Evolutionary conservation across 1,140 invertebrate species (phyloP).

Genomic region (Drosophila rufa): DNA sequence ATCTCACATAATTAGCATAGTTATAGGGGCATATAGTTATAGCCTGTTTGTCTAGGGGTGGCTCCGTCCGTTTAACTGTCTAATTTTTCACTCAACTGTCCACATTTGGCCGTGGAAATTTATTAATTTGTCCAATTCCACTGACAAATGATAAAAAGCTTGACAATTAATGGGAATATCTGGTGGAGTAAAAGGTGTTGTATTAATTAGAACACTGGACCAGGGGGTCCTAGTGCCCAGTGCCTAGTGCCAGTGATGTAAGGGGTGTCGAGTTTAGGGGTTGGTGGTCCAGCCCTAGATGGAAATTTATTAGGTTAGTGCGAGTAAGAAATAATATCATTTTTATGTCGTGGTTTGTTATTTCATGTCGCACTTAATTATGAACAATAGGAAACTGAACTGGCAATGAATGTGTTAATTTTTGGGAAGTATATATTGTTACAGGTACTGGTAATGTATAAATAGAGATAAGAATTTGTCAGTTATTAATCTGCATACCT

Average conservation of each 20-base stretch:
- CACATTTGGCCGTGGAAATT: constrained; percentile 74
- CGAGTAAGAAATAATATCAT: constrained; percentile 11
- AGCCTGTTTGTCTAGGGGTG: constrained; percentile 33
- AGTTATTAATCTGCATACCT: constrained; percentile 6
- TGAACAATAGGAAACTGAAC: constrained; percentile 20
- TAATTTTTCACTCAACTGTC: constrained; percentile 82
- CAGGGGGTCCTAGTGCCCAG: constrained; percentile 19
- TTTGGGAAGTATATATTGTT: not conserved
- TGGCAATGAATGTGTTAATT: constrained; percentile 37
- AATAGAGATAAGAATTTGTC: constrained; percentile 11
- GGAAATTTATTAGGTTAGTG: constrained; percentile 21
- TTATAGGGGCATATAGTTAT: constrained; percentile 49
- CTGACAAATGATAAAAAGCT: constrained; percentile 83
- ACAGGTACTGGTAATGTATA: not conserved
- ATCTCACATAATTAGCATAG: constrained; percentile 80
- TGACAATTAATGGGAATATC: constrained; percentile 62
- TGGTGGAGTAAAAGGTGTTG: constrained; percentile 59
- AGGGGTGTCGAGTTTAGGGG: constrained; percentile 26
- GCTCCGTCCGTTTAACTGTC: constrained; percentile 56
- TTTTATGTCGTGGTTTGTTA: constrained; percentile 37
- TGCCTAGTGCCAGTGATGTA: not conserved
- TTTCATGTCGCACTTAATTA: constrained; percentile 39
- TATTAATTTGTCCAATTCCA: constrained; percentile 79
- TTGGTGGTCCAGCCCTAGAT: constrained; percentile 22
- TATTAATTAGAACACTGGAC: constrained; percentile 68